Percentiles rank a stretch among this genome's conserved stretches.
phyloP scores from a whole-genome alignment of 2,113 vertebrate genomes.

The Serinus canaria region DNA sequence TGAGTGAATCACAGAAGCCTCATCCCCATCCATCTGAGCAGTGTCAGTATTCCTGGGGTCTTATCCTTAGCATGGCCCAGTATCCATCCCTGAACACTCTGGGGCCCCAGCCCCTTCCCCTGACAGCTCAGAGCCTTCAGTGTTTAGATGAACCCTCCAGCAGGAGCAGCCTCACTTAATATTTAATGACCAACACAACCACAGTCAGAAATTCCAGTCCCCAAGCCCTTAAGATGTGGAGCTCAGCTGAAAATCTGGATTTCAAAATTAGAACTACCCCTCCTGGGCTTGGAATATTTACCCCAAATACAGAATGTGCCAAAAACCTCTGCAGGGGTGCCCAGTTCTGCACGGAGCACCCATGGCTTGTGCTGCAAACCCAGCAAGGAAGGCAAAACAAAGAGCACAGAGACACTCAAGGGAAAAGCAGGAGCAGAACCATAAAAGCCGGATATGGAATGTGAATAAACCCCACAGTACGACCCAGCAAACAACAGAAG shows the following conservation, averaged over 20 bases:
- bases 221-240: background rate
- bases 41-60: background rate
- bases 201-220: background rate
- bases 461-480: background rate
- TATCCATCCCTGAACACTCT: background rate
- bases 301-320: background rate
- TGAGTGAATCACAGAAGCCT: background rate
- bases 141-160: background rate
- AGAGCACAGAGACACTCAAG: background rate
- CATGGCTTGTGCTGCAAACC: background rate
- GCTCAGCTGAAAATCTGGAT: background rate
- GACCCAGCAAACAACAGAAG: background rate
- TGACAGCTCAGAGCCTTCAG: background rate
- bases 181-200: conserved; percentile 16
- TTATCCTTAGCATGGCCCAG: background rate
- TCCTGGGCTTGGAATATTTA: background rate
- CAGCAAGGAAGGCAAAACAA: background rate
- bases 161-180: background rate
- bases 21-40: background rate
- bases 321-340: background rate
- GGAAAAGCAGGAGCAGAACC: background rate
- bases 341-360: background rate
- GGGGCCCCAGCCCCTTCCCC: background rate
- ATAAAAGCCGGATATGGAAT: background rate
- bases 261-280: background rate